phyloP scores from a whole-genome alignment of 2,888 invertebrate genomes.

The Agrochola macilenta region DNA sequence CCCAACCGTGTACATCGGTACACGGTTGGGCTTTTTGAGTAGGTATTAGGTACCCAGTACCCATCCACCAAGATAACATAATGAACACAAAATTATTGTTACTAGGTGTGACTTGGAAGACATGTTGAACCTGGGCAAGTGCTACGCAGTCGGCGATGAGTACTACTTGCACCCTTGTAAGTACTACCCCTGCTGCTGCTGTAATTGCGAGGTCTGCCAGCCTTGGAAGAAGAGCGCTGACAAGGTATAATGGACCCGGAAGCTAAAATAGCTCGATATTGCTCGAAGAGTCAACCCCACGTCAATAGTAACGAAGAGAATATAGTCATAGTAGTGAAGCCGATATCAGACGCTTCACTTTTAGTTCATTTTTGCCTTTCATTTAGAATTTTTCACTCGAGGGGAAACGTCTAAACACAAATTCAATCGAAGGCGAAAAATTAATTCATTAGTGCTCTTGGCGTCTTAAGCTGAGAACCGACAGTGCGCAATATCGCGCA shows the following conservation, averaged over 20 bases:
- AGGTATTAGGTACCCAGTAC: not conserved
- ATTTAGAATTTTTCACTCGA: not conserved
- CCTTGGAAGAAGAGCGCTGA: not conserved
- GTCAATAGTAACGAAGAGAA: not conserved
- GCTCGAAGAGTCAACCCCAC: not conserved
- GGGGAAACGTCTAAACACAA: not conserved
- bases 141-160: conserved; percentile 83
- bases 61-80: not conserved
- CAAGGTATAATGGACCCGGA: not conserved
- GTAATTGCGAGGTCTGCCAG: conserved; percentile 27
- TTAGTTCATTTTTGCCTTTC: not conserved
- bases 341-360: not conserved
- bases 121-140: conserved; percentile 83
- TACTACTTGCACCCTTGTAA: conserved; percentile 79
- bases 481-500: too few relatives aligned
- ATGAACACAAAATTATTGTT: conserved; percentile 12
- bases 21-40: too few relatives aligned
- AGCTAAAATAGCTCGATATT: not conserved
- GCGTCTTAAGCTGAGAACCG: too few relatives aligned
- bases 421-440: not conserved
- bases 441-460: not conserved
- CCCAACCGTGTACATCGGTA: too few relatives aligned
- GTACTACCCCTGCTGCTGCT: conserved; percentile 41
- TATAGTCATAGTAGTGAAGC: not conserved
- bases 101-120: conserved; percentile 83